Percentiles rank a stretch among this genome's conserved stretches.
Conservation (phyloP, 2,888 invertebrate species). For the Oxyscelio sp. region DNA sequence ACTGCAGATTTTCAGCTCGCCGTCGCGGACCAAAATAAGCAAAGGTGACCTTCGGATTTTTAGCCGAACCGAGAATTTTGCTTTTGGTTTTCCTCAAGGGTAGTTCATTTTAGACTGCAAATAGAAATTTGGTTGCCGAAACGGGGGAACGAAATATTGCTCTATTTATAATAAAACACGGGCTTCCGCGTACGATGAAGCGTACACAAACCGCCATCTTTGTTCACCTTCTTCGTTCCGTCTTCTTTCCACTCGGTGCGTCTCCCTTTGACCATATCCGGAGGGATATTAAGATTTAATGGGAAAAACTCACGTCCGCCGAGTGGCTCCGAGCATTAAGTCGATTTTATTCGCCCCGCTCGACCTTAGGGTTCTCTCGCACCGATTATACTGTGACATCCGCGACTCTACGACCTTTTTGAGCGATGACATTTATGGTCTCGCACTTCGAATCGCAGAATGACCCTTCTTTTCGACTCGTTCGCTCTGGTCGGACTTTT, state of each 20-base stretch:
- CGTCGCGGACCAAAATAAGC: not conserved
- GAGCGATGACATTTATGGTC: conserved; percentile 66
- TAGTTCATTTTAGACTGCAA: conserved; percentile 39
- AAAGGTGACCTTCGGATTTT: not conserved
- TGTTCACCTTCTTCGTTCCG: conserved; percentile 41
- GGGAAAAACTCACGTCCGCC: conserved; percentile 67
- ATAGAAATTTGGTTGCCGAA: conserved; percentile 47
- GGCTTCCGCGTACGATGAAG: conserved; percentile 39
- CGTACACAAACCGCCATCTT: conserved; percentile 57
- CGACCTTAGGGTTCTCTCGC: conserved; percentile 54
- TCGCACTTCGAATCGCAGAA: conserved; percentile 37
- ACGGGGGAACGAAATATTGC: conserved; percentile 29
- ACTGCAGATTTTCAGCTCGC: not conserved
- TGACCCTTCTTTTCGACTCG: conserved; percentile 47
- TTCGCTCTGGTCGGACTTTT: conserved; percentile 27
- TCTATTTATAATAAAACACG: conserved; percentile 48
- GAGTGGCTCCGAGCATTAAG: conserved; percentile 67
- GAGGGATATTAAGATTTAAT: conserved; percentile 71
- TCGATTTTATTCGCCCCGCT: conserved; percentile 72
- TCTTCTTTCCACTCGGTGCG: conserved; percentile 34
- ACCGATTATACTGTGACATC: conserved; percentile 58
- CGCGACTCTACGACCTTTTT: conserved; percentile 66
- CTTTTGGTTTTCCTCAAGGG: conserved; percentile 1
- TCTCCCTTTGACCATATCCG: conserved; percentile 58
- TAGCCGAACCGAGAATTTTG: not conserved